Conservation (phyloP, 2,797 vertebrate species). For the Sylvilagus floridanus region DNA sequence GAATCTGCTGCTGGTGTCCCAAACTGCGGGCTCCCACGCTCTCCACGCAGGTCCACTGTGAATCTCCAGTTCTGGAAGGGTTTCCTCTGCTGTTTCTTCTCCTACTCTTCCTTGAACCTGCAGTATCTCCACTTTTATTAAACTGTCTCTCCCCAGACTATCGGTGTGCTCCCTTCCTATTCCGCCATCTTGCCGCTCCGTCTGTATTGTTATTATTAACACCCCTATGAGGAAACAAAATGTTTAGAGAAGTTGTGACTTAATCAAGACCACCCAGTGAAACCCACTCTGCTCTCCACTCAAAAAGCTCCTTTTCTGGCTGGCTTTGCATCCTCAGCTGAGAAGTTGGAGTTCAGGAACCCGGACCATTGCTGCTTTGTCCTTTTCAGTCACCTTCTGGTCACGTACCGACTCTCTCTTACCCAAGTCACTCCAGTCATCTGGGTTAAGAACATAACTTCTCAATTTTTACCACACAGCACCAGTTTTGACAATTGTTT, state of each 20-base stretch:
- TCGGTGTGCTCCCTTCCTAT: no score
- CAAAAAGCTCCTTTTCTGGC: neutral
- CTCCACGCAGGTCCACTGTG: no score
- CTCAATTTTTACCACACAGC: neutral
- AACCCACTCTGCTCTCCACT: neutral
- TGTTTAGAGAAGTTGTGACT: neutral
- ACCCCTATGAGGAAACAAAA: neutral
- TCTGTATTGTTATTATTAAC: neutral
- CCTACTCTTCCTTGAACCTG: no score
- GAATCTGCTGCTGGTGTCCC: no score
- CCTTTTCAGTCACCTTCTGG: neutral
- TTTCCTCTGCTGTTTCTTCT: no score
- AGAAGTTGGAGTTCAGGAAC: neutral
- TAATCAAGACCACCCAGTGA: neutral
- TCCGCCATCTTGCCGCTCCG: no score
- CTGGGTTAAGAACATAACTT: neutral
- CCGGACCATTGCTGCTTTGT: neutral
- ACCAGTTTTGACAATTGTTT: neutral
- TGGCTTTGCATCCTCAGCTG: neutral
- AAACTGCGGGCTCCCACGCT: no score
- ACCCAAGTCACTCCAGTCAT: neutral
- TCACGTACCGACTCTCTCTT: neutral
- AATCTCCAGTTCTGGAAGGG: no score
- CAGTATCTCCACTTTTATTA: no score
- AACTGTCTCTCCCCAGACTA: no score